Conservation (phyloP, 2,888 invertebrate genomes). For the Ichneumoninae sp. region DNA sequence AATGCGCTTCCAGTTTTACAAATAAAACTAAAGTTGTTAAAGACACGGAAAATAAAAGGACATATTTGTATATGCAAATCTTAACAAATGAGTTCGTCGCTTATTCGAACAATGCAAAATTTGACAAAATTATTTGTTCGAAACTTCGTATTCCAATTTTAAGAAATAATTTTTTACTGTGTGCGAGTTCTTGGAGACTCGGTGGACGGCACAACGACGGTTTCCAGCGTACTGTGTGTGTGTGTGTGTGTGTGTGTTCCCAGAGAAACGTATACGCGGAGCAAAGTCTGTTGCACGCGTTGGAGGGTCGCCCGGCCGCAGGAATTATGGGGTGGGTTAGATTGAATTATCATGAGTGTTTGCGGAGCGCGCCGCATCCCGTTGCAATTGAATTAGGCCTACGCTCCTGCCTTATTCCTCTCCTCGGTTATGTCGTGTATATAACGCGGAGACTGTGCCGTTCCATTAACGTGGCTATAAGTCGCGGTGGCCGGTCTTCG, state of each 20-base stretch:
- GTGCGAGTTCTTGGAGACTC: too few species aligned
- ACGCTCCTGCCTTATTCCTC: constrained; percentile 51
- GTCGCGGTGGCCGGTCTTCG: background rate
- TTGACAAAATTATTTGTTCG: too few species aligned
- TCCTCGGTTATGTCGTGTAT: constrained; percentile 49
- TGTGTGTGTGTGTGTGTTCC: background rate
- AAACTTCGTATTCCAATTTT: too few species aligned
- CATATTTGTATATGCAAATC: too few species aligned
- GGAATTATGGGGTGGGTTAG: constrained; percentile 72
- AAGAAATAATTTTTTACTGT: too few species aligned
- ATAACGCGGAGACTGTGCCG: constrained; percentile 4
- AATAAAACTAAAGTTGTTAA: too few species aligned
- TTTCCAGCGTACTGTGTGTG: background rate
- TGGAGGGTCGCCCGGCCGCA: constrained; percentile 59
- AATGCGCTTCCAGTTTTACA: too few species aligned
- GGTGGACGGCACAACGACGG: background rate
- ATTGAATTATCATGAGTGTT: constrained; percentile 84
- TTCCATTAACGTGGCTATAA: background rate
- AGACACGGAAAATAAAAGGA: too few species aligned
- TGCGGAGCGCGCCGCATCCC: constrained; percentile 80
- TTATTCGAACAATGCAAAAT: too few species aligned
- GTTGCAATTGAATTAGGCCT: constrained; percentile 83
- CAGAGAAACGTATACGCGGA: constrained; percentile 29
- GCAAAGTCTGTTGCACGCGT: constrained; percentile 36
- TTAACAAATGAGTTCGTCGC: too few species aligned